Evolutionary conservation across 2,888 invertebrate genomes (phyloP), one percentile per base, ranked within the genome.

Genomic region (Alentia gelatinosa): DNA sequence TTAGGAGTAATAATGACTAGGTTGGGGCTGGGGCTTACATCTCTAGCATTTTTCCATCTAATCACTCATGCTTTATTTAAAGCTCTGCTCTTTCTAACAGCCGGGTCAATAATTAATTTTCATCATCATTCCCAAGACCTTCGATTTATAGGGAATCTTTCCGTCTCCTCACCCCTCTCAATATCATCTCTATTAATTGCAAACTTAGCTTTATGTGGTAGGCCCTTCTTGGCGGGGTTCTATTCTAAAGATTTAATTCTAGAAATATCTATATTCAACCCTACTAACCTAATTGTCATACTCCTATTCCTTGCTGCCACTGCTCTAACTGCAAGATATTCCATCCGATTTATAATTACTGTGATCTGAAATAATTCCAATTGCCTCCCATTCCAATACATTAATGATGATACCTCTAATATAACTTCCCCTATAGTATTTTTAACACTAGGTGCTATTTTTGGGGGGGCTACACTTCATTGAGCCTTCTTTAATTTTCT

Each of bases 21-120:
- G 96, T 96, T 97, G 95, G 96, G 97, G 0, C 95, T 97, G 94
- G 97, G 97, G 0, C 96, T 97, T 92, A 94, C 95, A 93, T 95
- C 97, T 92, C 96, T 97, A 94, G 97, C 97, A 94, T 97, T 97
- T 97, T 97, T 97, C 97, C 97, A 98, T 97, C 96, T 97, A 95
- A 96, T 97, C 95, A 97, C 97, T 93, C 97, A 98, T 97, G 97
- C 97, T 92, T 97, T 98, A 96, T 98, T 98, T 97, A 98, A 98
- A 93, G 97, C 97, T 93, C 96, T 97, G 96, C 96, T 97, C 96
- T 97, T 98, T 97, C 97, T 98, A 94, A 97, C 97, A 97, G 97
- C 97, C 0, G 98, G 98, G 0, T 96, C 97, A 89, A 96, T 97
- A 96, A 97, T 98, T 97, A 97, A 97, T 96, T 96, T 96, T 95